A percentile compares a stretch with the other conserved stretches of the same genome.
These are phyloP conservation scores for Machimus atricapillus DNA, from an alignment of 2,888 invertebrate genomes.

Conservation along the genomic window DNA sequence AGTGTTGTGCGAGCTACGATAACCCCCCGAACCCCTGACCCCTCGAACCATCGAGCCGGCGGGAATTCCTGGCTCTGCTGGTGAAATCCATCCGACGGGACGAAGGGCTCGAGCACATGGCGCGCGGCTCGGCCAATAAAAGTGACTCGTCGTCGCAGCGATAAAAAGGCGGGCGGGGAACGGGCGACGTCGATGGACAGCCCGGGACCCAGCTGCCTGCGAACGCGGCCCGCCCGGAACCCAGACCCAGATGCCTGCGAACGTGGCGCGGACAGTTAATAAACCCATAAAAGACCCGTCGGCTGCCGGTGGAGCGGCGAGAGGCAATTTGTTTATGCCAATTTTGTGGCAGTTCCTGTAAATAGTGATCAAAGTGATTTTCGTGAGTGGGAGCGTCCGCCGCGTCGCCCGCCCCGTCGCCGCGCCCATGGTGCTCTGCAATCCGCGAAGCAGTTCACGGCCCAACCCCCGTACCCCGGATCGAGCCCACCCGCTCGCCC, in stretches of 20 bases:
- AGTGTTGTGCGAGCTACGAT: neutral
- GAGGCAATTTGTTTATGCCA: neutral
- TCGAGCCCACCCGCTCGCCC: too few species aligned
- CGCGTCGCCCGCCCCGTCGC: neutral
- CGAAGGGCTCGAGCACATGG: neutral
- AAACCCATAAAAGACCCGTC: constrained; percentile 11
- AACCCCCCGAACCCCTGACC: neutral
- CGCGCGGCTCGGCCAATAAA: neutral
- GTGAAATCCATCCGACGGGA: neutral
- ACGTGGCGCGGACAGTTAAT: neutral
- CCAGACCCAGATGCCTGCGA: neutral
- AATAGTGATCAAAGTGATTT: constrained; percentile 5
- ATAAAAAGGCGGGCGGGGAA: neutral
- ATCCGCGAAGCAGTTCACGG: neutral
- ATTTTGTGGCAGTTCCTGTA: constrained; percentile 8
- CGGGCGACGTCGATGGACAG: neutral
- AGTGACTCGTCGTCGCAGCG: neutral
- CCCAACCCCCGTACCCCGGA: neutral
- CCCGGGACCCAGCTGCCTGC: neutral
- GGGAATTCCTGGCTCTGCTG: neutral
- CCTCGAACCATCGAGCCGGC: neutral
- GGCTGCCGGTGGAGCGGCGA: neutral
- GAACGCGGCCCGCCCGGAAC: neutral
- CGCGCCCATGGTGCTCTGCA: neutral
- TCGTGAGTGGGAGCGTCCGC: neutral